Percentiles rank a stretch among this genome's conserved stretches.
These are phyloP conservation scores for Vollenhovia emeryi DNA, from an alignment of 1,140 invertebrate genomes.

Conservation along the genomic window DNA sequence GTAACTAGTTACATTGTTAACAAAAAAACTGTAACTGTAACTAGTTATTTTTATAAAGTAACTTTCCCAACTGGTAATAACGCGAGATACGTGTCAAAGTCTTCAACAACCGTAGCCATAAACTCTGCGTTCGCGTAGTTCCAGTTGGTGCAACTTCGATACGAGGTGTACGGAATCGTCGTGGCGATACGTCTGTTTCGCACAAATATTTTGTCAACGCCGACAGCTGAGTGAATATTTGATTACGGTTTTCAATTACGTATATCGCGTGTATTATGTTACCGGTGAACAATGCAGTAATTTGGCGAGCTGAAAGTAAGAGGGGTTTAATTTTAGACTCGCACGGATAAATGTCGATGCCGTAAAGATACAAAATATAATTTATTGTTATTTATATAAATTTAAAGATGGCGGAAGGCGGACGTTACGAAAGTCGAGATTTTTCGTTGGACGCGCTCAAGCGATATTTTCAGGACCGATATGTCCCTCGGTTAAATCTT, in stretches of 20 bases:
- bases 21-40: no score
- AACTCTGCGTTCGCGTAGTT: background rate
- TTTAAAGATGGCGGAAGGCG: background rate
- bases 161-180: background rate
- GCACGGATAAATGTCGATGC: background rate
- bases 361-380: background rate
- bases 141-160: background rate
- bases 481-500: background rate
- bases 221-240: slow-evolving; percentile 31
- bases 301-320: background rate
- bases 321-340: background rate
- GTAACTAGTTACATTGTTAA: no score
- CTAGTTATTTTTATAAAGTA: no score
- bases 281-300: background rate
- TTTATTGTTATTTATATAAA: slow-evolving; percentile 3
- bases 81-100: no score
- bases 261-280: background rate
- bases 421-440: background rate
- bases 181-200: background rate
- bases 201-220: slow-evolving; percentile 18
- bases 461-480: background rate
- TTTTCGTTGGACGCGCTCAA: background rate
- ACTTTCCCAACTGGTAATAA: no score
- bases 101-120: background rate
- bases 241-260: background rate